Conservation (phyloP, 2,888 invertebrate genomes). For the Stegophylla sp. region DNA sequence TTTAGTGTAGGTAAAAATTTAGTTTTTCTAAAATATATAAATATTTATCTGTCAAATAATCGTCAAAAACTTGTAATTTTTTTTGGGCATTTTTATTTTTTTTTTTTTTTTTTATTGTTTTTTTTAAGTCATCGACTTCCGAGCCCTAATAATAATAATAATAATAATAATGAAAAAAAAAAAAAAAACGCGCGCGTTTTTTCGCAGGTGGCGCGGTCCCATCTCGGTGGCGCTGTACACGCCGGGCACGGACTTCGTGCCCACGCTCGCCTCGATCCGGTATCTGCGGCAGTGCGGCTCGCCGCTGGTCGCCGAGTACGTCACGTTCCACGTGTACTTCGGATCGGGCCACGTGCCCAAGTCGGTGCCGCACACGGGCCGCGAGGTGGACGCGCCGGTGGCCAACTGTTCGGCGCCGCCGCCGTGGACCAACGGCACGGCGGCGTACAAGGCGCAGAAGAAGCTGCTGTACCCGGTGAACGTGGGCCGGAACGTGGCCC, state of each 20-base stretch:
- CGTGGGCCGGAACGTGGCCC: slow-evolving; percentile 86
- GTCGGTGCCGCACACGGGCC: slow-evolving; percentile 62
- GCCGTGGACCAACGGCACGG: slow-evolving; percentile 74
- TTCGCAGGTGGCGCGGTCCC: slow-evolving; percentile 87
- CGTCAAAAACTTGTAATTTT: no score
- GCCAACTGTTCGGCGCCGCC: slow-evolving; percentile 75
- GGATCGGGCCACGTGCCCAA: slow-evolving; percentile 85
- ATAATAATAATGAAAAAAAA: no score
- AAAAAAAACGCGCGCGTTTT: slow-evolving; percentile 68
- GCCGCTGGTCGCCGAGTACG: slow-evolving; percentile 77
- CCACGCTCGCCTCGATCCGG: slow-evolving; percentile 80
- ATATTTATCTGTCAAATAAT: no score
- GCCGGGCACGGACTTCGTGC: slow-evolving; percentile 81
- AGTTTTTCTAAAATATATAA: no score
- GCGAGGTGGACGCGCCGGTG: slow-evolving; percentile 74
- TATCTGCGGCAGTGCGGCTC: slow-evolving; percentile 79
- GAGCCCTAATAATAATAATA: no score
- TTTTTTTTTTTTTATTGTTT: no score
- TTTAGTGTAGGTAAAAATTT: no score
- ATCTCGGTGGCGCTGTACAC: slow-evolving; percentile 86
- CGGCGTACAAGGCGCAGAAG: slow-evolving; percentile 77
- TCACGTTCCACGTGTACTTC: slow-evolving; percentile 90
- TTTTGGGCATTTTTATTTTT: no score
- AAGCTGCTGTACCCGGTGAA: slow-evolving; percentile 88
- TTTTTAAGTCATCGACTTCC: no score